Evolutionary conservation across 2,113 vertebrate genomes (phyloP), one percentile per base, ranked within the genome.

Genomic region (Motacilla alba): DNA sequence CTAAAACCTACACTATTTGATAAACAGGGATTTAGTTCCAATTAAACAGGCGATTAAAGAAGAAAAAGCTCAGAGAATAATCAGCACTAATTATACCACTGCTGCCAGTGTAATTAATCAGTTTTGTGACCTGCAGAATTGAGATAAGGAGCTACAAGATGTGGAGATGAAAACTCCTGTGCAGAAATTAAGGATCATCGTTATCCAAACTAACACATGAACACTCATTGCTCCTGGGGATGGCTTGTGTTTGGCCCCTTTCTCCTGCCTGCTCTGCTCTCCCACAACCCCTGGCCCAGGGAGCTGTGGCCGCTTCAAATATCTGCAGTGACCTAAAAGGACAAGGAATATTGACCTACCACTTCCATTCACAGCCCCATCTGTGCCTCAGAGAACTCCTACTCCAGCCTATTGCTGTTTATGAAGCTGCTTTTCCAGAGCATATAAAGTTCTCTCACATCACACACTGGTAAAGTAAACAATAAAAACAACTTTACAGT

Each of bases 11-110:
- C 7, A 6, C 8, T 60, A 77, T 58, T 95, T 89, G 91, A 94
- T 92, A 95, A 91, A 94, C 47, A 69, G 28, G 79, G 86, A 87
- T 90, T 94, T 91, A 69, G 66, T 79, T 91, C 74, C 74, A 95
- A 95, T 94, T 96, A 92, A 87, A 75, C 68, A 86, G 20, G 94
- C 69, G 91, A 89, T 87, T 95, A 95, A 91, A 95, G 83, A 93
- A 81, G 44, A 79, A 60, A 84, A 89, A 93, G 63, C 77, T 84
- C 74, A 14, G 78, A 89, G 91, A 91, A 89, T 91, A 94, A 94
- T 89, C 77, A 81, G 66, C 75, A 59, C 43, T 91, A 91, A 95
- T 94, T 93, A 87, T 53, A 87, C 58, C 80, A 79, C 78, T 89
- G 49, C 62, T 85, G 82, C 70, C 66, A 53, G 31, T 58, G 43